Conservation (phyloP, 1,140 invertebrate species). For the Orchestia grillus region DNA sequence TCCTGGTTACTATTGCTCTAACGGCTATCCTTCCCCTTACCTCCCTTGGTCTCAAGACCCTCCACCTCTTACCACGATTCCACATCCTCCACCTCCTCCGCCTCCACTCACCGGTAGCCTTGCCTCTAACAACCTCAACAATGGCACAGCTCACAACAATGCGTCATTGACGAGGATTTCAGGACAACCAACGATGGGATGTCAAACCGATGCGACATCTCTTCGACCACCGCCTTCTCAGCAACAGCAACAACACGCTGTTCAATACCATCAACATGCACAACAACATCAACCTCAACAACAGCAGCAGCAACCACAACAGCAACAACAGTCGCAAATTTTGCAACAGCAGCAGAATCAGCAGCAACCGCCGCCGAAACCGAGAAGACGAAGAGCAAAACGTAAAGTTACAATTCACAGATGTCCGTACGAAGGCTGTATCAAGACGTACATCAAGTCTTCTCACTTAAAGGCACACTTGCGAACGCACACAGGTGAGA, state of each 20-base stretch:
- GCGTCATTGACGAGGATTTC: constrained; percentile 47
- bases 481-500: constrained; percentile 78
- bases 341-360: constrained; percentile 69
- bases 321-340: background rate
- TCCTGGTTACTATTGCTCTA: constrained; percentile 43
- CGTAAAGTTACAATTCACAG: constrained; percentile 74
- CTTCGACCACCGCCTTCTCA: constrained; percentile 23
- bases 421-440: constrained; percentile 78
- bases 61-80: constrained; percentile 20
- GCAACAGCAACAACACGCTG: constrained; percentile 43
- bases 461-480: constrained; percentile 81
- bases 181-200: background rate
- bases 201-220: constrained; percentile 24
- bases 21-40: constrained; percentile 31
- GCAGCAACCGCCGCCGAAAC: constrained; percentile 64
- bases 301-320: constrained; percentile 38
- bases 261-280: constrained; percentile 48
- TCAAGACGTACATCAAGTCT: constrained; percentile 81
- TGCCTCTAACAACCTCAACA: constrained; percentile 44
- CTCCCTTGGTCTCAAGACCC: constrained; percentile 43
- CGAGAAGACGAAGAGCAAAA: constrained; percentile 58
- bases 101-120: constrained; percentile 21
- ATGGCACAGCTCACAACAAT: constrained; percentile 50
- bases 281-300: constrained; percentile 45
- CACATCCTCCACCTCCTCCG: constrained; percentile 38